Conservation (phyloP, 2,797 vertebrate species). For the Takifugu ocellatus region DNA sequence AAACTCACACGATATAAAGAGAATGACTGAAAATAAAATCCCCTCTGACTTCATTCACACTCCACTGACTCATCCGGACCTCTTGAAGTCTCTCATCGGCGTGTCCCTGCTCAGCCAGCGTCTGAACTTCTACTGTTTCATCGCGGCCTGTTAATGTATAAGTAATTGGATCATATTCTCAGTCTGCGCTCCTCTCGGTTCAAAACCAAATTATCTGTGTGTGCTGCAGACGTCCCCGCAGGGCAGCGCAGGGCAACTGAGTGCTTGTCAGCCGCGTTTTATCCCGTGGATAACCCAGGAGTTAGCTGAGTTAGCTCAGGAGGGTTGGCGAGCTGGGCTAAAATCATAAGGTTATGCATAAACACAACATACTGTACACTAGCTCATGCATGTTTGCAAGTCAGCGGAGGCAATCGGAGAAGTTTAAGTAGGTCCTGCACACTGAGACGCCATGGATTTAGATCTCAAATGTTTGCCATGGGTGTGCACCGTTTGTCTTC, state of each 20-base stretch:
- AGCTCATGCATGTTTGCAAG: no score
- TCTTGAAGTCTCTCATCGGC: constrained; percentile 44
- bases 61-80: constrained; percentile 38
- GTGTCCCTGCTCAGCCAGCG: constrained; percentile 39
- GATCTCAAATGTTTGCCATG: constrained; percentile 39
- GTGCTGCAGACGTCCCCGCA: constrained; percentile 52
- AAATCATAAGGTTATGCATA: constrained; percentile 14
- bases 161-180: constrained; percentile 69
- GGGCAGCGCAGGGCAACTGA: constrained; percentile 45
- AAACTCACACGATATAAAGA: constrained; percentile 29
- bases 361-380: neutral
- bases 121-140: constrained; percentile 53
- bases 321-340: constrained; percentile 14
- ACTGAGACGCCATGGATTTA: constrained; percentile 1
- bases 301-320: constrained; percentile 29
- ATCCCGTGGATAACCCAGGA: constrained; percentile 44
- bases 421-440: no score
- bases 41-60: constrained; percentile 37
- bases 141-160: constrained; percentile 55
- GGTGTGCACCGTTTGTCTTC: constrained; percentile 38
- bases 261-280: constrained; percentile 44
- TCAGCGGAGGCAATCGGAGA: no score
- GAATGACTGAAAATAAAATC: constrained; percentile 48
- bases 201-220: constrained; percentile 64
- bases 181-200: constrained; percentile 47